Conservation (phyloP, 2,888 invertebrate species). For the Blera fallax region DNA sequence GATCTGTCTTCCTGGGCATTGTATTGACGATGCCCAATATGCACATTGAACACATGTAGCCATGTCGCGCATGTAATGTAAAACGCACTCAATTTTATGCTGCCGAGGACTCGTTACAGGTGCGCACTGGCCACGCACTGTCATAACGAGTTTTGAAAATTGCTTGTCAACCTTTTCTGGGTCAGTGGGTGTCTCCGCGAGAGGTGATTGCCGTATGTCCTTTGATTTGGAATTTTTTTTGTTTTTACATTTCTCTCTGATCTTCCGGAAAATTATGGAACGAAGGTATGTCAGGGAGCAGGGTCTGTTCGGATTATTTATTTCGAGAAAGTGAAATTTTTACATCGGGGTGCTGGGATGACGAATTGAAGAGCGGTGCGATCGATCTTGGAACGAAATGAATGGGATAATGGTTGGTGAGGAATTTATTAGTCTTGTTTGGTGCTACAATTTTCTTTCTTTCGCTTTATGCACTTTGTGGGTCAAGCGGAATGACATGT, state of each 20-base stretch:
- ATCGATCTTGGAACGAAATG: constrained; percentile 29
- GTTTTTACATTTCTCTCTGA: not conserved
- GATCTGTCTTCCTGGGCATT: constrained; percentile 58
- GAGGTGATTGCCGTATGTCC: constrained; percentile 52
- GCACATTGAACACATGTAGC: constrained; percentile 8
- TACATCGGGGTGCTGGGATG: constrained; percentile 48
- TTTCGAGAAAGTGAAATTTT: constrained; percentile 68
- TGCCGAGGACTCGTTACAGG: constrained; percentile 50
- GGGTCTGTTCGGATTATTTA: constrained; percentile 44
- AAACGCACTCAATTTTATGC: not conserved
- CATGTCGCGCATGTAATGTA: not conserved
- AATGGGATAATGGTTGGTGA: constrained; percentile 43
- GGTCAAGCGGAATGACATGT: constrained; percentile 56
- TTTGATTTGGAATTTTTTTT: constrained; percentile 45
- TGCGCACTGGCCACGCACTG: constrained; percentile 37
- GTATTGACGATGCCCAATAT: not conserved
- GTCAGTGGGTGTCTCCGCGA: constrained; percentile 70
- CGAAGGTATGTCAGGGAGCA: not conserved
- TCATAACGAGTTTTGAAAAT: constrained; percentile 70
- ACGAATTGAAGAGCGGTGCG: constrained; percentile 46
- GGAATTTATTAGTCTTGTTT: constrained; percentile 48
- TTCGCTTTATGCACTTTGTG: constrained; percentile 39
- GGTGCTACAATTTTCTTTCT: constrained; percentile 56
- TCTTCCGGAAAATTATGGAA: constrained; percentile 43
- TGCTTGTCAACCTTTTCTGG: constrained; percentile 70